A percentile compares a stretch with the other conserved stretches of the same genome.
phyloP scores from a whole-genome alignment of 2,888 invertebrate species.

The Dynastes maya region DNA sequence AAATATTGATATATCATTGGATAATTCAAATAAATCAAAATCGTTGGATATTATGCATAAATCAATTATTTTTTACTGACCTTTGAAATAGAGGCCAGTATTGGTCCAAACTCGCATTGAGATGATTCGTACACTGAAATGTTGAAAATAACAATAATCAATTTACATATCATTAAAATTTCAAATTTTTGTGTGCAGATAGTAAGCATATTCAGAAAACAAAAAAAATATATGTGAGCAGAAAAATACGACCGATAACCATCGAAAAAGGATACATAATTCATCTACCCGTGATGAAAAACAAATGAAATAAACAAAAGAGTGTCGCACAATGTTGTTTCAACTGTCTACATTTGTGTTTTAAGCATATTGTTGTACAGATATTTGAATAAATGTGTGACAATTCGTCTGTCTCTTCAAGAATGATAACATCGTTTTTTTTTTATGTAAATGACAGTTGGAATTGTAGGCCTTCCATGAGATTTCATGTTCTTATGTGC shows the following conservation, averaged over 20 bases:
- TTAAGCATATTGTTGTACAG: background rate
- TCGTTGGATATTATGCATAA: conserved; percentile 9
- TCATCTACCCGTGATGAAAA: conserved; percentile 34
- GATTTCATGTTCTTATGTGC: conserved; percentile 32
- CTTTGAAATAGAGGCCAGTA: conserved; percentile 72
- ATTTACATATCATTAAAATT: conserved; percentile 50
- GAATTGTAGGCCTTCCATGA: background rate
- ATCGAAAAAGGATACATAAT: conserved; percentile 40
- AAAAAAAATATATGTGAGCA: conserved; percentile 29
- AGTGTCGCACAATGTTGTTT: conserved; percentile 31
- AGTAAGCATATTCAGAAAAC: conserved; percentile 35
- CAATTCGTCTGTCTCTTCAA: background rate
- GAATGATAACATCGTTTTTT: conserved; percentile 15
- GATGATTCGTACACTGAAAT: conserved; percentile 72
- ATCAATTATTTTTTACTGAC: conserved; percentile 64
- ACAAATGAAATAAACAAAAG: conserved; percentile 39
- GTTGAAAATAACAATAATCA: conserved; percentile 65
- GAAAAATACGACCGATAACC: conserved; percentile 37
- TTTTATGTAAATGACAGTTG: background rate
- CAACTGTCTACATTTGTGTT: conserved; percentile 26
- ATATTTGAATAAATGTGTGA: conserved; percentile 14
- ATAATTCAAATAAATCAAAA: conserved; percentile 1
- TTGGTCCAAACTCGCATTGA: conserved; percentile 72
- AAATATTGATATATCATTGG: background rate
- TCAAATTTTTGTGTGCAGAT: conserved; percentile 41